These are phyloP conservation scores for Hirundichthys speculiger DNA, from an alignment of 2,113 vertebrate species.

Conservation along the genomic window DNA sequence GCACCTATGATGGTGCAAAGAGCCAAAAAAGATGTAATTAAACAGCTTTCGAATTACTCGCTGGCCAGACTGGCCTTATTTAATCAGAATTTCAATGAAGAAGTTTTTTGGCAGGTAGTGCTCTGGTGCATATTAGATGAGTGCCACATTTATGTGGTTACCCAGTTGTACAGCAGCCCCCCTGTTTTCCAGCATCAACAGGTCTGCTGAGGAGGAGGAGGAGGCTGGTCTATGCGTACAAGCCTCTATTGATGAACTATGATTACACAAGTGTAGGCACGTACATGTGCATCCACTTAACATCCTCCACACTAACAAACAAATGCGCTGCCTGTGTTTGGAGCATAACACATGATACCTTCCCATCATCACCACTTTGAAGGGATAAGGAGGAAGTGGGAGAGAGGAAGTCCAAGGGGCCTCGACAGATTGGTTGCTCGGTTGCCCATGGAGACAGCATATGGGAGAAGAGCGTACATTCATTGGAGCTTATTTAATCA, in stretches of 20 bases:
- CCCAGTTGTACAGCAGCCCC: slow-evolving; percentile 69
- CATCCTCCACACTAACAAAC: slow-evolving; percentile 18
- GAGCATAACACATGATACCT: slow-evolving; percentile 1
- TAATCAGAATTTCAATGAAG: slow-evolving; percentile 73
- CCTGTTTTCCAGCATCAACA: slow-evolving; percentile 77
- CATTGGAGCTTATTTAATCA: slow-evolving; percentile 27
- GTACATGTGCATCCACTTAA: slow-evolving; percentile 21
- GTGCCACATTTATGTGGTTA: slow-evolving; percentile 69
- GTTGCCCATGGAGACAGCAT: slow-evolving; percentile 67
- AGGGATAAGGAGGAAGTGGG: slow-evolving; percentile 39
- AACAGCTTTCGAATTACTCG: slow-evolving; percentile 47
- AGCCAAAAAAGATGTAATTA: slow-evolving; percentile 53
- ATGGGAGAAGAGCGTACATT: slow-evolving; percentile 36
- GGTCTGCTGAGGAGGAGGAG: slow-evolving; percentile 64
- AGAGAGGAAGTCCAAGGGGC: slow-evolving; percentile 45
- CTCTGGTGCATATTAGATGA: slow-evolving; percentile 70
- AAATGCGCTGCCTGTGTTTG: slow-evolving; percentile 13
- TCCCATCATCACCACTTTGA: slow-evolving; percentile 4
- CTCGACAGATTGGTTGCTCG: slow-evolving; percentile 51
- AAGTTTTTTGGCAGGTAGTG: slow-evolving; percentile 63
- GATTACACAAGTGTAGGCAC: slow-evolving; percentile 52
- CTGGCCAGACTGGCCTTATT: slow-evolving; percentile 52
- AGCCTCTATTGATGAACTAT: slow-evolving; percentile 70
- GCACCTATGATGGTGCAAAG: slow-evolving; percentile 17
- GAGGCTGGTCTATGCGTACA: slow-evolving; percentile 57